A percentile compares a stretch with the other conserved stretches of the same genome.
phyloP scores from a whole-genome alignment of 2,113 vertebrate genomes.

The Macaca nemestrina region DNA sequence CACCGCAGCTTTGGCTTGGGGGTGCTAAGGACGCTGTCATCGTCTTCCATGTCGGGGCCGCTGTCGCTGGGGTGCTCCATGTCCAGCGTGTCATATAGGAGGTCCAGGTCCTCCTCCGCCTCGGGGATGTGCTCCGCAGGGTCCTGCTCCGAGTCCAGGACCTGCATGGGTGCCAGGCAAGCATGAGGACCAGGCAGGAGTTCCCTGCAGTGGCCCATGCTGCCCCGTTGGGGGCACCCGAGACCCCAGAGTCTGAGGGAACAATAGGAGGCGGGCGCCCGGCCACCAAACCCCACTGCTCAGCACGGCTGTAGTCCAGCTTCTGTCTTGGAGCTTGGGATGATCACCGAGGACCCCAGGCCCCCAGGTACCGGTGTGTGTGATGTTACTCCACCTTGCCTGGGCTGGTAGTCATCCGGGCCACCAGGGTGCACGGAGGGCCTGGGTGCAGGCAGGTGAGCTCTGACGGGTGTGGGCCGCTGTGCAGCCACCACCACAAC shows the following conservation, averaged over 20 bases:
- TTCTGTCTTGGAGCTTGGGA: background rate
- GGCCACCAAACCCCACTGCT: background rate
- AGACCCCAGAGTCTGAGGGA: background rate
- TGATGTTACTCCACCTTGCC: background rate
- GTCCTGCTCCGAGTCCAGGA: slow-evolving; percentile 98
- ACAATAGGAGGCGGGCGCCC: fast-evolving
- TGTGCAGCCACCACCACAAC: background rate
- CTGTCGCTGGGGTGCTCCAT: slow-evolving; percentile 98
- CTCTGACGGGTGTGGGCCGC: background rate
- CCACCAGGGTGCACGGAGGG: background rate
- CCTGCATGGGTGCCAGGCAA: slow-evolving; percentile 76
- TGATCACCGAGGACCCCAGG: background rate
- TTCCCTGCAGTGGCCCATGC: background rate
- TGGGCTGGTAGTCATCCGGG: background rate
- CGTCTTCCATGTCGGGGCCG: slow-evolving; percentile 96
- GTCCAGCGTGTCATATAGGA: slow-evolving; percentile 95
- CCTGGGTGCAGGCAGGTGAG: background rate
- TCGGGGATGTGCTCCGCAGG: slow-evolving; percentile 92
- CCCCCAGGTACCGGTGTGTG: background rate
- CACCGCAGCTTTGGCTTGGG: slow-evolving; percentile 98
- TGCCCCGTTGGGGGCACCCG: too few relatives aligned
- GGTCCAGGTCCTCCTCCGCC: slow-evolving; percentile 94
- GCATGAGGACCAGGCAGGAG: background rate
- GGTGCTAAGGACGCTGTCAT: slow-evolving; percentile 97
- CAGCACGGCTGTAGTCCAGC: background rate